Percentiles rank a stretch among this genome's conserved stretches.
These are phyloP conservation scores for Taenaris catops DNA, from an alignment of 2,888 invertebrate genomes.

Conservation along the genomic window DNA sequence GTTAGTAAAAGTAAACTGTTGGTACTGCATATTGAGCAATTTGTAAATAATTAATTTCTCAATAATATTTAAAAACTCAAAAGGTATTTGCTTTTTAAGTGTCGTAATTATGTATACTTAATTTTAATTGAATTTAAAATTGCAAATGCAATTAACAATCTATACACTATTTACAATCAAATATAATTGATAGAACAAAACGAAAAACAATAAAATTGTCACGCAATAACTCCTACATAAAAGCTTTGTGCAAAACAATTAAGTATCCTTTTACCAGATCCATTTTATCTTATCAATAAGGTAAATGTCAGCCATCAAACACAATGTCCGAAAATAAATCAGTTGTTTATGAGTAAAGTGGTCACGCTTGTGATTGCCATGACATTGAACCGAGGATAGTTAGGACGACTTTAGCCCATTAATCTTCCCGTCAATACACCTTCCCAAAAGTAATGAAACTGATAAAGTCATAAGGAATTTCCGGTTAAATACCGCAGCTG, in stretches of 20 bases:
- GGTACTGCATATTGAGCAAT: no score
- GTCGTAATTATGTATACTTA: no score
- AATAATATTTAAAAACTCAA: no score
- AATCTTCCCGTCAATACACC: conserved; percentile 52
- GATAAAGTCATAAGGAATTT: conserved; percentile 56
- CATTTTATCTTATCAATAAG: conserved; percentile 16
- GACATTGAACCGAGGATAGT: conserved; percentile 46
- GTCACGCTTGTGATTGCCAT: conserved; percentile 63
- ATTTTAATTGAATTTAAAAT: no score
- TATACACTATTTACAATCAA: no score
- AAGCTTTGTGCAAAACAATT: conserved; percentile 4
- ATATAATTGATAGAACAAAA: no score
- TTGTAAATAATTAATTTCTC: no score
- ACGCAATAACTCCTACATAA: no score
- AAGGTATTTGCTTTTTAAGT: no score
- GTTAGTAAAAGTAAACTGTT: no score
- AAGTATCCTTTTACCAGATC: conserved; percentile 20
- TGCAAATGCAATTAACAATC: no score
- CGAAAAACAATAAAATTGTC: no score
- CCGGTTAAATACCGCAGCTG: conserved; percentile 47
- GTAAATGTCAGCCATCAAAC: conserved; percentile 29
- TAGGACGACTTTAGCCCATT: conserved; percentile 41
- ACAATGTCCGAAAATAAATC: conserved; percentile 62
- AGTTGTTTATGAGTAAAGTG: conserved; percentile 63
- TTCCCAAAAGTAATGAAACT: conserved; percentile 56